These are phyloP conservation scores for Xiphophorus birchmanni DNA, from an alignment of 2,797 vertebrate genomes.

Conservation along the genomic window DNA sequence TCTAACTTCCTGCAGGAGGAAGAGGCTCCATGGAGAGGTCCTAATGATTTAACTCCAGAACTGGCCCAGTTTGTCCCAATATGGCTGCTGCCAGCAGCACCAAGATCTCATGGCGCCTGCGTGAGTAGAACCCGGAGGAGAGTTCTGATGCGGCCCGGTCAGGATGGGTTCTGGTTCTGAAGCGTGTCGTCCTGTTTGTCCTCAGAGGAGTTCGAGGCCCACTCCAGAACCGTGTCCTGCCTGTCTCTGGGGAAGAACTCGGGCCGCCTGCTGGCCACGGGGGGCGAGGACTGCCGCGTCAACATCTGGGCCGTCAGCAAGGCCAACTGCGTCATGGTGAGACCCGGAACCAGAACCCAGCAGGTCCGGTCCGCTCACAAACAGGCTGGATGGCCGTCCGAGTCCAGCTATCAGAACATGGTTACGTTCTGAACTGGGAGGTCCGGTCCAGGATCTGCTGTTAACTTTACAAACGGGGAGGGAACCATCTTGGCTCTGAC, in stretches of 20 bases:
- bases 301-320: constrained; percentile 97
- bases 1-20: not conserved
- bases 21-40: not conserved
- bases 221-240: constrained; percentile 89
- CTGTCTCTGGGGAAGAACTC: constrained; percentile 91
- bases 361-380: not conserved
- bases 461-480: not conserved
- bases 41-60: constrained; percentile 10
- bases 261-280: constrained; percentile 91
- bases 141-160: not conserved
- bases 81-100: constrained; percentile 88
- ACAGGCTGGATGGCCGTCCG: not conserved
- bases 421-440: not conserved
- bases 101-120: constrained; percentile 91
- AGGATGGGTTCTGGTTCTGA: constrained; percentile 6
- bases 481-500: not conserved
- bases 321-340: constrained; percentile 97
- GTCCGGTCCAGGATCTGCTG: not conserved
- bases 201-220: constrained; percentile 92
- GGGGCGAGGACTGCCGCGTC: constrained; percentile 93
- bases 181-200: constrained; percentile 8
- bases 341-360: not conserved
- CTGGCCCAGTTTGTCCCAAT: constrained; percentile 23
- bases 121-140: constrained; percentile 79
- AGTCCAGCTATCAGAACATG: not conserved